Conservation (phyloP, 2,888 invertebrate genomes). For the Sinotaia quadrata region DNA sequence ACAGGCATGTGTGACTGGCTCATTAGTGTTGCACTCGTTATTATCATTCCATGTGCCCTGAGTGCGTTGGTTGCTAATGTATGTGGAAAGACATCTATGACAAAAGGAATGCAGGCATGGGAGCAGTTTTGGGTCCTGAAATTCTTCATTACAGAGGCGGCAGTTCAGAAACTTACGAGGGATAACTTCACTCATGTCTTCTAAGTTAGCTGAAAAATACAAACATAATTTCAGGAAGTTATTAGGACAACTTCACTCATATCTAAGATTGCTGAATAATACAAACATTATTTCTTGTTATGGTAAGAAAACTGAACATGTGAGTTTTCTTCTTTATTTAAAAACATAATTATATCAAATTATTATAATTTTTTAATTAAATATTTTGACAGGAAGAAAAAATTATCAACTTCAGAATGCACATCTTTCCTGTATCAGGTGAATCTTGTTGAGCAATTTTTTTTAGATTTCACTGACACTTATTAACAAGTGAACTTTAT, state of each 20-base stretch:
- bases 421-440: too few relatives aligned
- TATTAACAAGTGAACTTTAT: too few relatives aligned
- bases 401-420: too few relatives aligned
- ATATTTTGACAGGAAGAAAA: too few relatives aligned
- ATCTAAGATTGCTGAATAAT: too few relatives aligned
- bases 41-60: background rate
- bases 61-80: constrained; percentile 14
- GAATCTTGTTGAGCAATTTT: too few relatives aligned
- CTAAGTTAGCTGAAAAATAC: constrained; percentile 29
- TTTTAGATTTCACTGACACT: too few relatives aligned
- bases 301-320: background rate
- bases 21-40: background rate
- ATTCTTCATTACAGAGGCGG: constrained; percentile 60
- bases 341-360: too few relatives aligned
- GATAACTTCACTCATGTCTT: constrained; percentile 56
- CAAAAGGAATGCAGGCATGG: constrained; percentile 56
- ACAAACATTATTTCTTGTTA: too few relatives aligned
- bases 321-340: too few relatives aligned
- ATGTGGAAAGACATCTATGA: constrained; percentile 31
- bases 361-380: too few relatives aligned
- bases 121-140: constrained; percentile 56
- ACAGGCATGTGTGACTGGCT: constrained; percentile 46
- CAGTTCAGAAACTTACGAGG: constrained; percentile 61
- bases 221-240: background rate
- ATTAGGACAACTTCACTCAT: too few relatives aligned